These are phyloP conservation scores for Dynastes maya DNA, from an alignment of 2,888 invertebrate species.

Conservation along the genomic window DNA sequence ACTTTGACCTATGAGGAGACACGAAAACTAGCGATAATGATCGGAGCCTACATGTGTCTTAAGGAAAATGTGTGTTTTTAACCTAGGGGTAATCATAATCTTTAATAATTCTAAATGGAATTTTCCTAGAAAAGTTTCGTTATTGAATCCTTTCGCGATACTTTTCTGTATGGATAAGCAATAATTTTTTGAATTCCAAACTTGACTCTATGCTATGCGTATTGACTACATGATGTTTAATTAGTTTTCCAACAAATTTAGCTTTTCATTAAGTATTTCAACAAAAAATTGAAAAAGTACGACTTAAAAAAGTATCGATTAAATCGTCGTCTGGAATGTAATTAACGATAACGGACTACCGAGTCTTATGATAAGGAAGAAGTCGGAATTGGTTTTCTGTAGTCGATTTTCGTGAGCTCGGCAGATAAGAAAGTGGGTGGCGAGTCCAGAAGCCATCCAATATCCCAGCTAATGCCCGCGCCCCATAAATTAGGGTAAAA, in stretches of 20 bases:
- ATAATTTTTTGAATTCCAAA: too few relatives aligned
- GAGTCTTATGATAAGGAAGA: conserved; percentile 36
- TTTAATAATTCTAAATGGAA: too few relatives aligned
- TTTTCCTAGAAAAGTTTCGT: too few relatives aligned
- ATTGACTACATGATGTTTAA: too few relatives aligned
- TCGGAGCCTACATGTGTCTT: too few relatives aligned
- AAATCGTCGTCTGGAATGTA: conserved; percentile 40
- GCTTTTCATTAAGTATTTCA: neutral
- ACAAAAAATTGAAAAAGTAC: neutral
- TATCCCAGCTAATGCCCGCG: conserved; percentile 53
- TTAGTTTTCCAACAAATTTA: too few relatives aligned
- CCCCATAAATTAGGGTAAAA: conserved; percentile 68
- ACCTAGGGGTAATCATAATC: too few relatives aligned
- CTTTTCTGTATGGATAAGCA: too few relatives aligned
- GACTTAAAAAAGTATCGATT: conserved; percentile 38
- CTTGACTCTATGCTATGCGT: too few relatives aligned
- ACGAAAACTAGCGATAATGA: too few relatives aligned
- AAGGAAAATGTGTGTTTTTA: too few relatives aligned
- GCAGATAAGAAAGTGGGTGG: conserved; percentile 49
- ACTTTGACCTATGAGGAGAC: neutral
- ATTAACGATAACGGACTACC: conserved; percentile 48
- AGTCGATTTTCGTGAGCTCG: conserved; percentile 45
- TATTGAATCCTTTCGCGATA: too few relatives aligned
- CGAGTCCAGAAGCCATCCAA: conserved; percentile 47
- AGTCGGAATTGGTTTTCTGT: conserved; percentile 46